A percentile compares a stretch with the other conserved stretches of the same genome.
Conservation (phyloP, 2,113 vertebrate genomes). For the Lethenteron reissneri region DNA sequence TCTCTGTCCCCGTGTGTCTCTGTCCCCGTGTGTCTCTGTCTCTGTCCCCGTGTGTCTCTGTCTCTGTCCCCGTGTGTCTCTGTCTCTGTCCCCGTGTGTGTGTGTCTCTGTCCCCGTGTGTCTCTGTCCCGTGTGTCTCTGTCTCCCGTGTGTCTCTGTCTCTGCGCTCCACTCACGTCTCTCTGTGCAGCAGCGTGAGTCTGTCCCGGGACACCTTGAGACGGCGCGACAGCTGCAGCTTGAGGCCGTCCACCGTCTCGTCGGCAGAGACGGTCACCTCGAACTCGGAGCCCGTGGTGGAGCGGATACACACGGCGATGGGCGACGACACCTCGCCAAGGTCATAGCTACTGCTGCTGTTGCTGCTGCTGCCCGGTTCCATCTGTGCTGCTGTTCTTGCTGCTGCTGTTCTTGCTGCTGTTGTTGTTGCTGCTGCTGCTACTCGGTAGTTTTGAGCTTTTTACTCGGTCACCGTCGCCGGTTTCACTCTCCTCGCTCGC, state of each 20-base stretch:
- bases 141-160: too few relatives aligned
- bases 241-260: neutral
- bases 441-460: too few relatives aligned
- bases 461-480: too few relatives aligned
- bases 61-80: neutral
- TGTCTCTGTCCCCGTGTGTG: too few relatives aligned
- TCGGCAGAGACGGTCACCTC: neutral
- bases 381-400: too few relatives aligned
- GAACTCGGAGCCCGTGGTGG: slow-evolving; percentile 5
- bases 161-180: neutral
- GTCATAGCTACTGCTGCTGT: too few relatives aligned
- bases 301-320: neutral
- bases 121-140: neutral
- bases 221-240: neutral
- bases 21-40: neutral
- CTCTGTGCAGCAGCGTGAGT: slow-evolving; percentile 4
- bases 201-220: neutral
- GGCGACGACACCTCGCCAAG: neutral
- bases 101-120: neutral
- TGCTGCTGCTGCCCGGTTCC: too few relatives aligned
- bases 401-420: too few relatives aligned
- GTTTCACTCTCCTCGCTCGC: too few relatives aligned
- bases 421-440: too few relatives aligned
- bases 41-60: neutral
- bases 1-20: neutral